A percentile compares a stretch with the other conserved stretches of the same genome.
These are phyloP conservation scores for Euproctis similis DNA, from an alignment of 2,888 invertebrate species.

Conservation along the genomic window DNA sequence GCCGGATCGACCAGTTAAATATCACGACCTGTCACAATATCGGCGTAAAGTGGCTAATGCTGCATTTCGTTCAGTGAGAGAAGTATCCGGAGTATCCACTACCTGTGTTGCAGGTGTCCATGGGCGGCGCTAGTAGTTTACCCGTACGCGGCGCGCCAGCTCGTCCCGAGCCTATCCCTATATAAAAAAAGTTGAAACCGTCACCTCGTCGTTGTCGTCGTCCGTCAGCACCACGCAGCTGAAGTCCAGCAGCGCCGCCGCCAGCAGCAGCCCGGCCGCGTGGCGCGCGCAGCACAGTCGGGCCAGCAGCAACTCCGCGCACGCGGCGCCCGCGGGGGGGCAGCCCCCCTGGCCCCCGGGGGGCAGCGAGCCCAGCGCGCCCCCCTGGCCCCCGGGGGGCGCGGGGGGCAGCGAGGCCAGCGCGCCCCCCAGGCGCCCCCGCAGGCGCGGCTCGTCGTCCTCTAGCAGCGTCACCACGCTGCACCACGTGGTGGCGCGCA, in stretches of 20 bases:
- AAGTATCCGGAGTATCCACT: too few species aligned
- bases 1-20: too few species aligned
- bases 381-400: slow-evolving; percentile 13
- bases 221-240: slow-evolving; percentile 42
- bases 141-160: too few species aligned
- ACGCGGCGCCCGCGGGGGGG: slow-evolving; percentile 12
- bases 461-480: slow-evolving; percentile 65
- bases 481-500: slow-evolving; percentile 43
- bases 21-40: too few species aligned
- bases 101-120: too few species aligned
- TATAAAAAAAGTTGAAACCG: too few species aligned
- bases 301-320: slow-evolving; percentile 14
- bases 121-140: too few species aligned
- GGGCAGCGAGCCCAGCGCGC: slow-evolving; percentile 9
- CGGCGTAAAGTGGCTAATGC: too few species aligned
- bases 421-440: slow-evolving; percentile 35
- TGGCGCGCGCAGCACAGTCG: slow-evolving; percentile 1
- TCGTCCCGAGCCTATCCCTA: too few species aligned
- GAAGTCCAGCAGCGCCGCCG: slow-evolving; percentile 50
- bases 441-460: slow-evolving; percentile 62
- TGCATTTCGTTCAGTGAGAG: too few species aligned
- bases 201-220: slow-evolving; percentile 46
- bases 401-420: slow-evolving; percentile 7
- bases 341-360: slow-evolving; percentile 18
- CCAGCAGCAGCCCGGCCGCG: slow-evolving; percentile 21